Evolutionary conservation across 1,140 invertebrate species (phyloP), one percentile per base, ranked within the genome.

Genomic region (Pararge aegeria): DNA sequence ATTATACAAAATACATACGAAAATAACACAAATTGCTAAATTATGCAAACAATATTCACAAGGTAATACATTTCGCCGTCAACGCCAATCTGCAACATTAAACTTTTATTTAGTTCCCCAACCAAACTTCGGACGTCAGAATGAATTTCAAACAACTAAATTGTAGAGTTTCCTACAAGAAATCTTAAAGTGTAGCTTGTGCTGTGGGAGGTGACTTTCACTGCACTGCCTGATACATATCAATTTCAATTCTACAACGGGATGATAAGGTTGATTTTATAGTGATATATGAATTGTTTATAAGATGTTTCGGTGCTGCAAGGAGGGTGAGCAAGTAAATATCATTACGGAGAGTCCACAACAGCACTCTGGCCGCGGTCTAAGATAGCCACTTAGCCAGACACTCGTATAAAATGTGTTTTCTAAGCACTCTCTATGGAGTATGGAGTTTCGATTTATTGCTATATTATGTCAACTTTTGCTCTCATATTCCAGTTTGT

Each of bases 121-220:
- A 53, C 50, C 29, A 58, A 64, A 64, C 44, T 65, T 65, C 44
- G 27, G 53, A 65, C 56, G 56, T 65, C 44, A 59, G 52, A 65
- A 65, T 60, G 53, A 65, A 60, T 65, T 65, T 65, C 56, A 65
- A 65, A 65, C 62, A 65, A 65, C 56, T 65, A 60, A 65, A 65
- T 60, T 60, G 52, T 56, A 60, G 56, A 65, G 57, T 60, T 55
- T 60, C 37, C 62, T 55, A 60, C 62, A 44, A 65, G 62, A 60
- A 65, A 59, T 55, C 62, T 65, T 59, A 60, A 65, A 55, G 56
- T 65, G 30, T 42, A 55, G 34, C 46, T 42, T 18, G 38, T 18
- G 38, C 38, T 9, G 10, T 42, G 38, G 38, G 38, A 42, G 38
- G 15, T 42, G 38, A 42, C 38, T 42, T 42, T 16, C 16, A 42